These are phyloP conservation scores for Brienomyrus longianalis DNA, from an alignment of 2,113 vertebrate species.

Conservation along the genomic window DNA sequence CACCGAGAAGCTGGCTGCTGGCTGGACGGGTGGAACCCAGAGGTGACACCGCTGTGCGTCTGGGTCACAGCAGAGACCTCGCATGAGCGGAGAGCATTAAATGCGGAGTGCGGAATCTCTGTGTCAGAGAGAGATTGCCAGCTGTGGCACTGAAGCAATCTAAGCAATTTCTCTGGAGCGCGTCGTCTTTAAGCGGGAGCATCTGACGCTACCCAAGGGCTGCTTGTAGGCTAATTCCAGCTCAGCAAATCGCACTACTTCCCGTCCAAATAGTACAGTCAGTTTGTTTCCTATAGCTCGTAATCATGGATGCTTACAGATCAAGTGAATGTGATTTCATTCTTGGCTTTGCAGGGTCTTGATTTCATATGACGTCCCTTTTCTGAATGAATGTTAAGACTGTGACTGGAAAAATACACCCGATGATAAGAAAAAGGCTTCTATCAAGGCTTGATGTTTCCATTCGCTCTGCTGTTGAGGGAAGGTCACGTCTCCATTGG, in stretches of 20 bases:
- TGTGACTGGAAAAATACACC: neutral
- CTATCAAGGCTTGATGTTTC: neutral
- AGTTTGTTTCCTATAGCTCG: conserved; percentile 14
- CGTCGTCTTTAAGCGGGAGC: conserved; percentile 16
- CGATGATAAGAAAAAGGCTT: neutral
- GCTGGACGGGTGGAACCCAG: neutral
- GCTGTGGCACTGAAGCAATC: neutral
- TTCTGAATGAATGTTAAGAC: neutral
- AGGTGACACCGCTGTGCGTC: neutral
- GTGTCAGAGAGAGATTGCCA: neutral
- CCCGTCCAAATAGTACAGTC: conserved; percentile 17
- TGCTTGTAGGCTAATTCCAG: conserved; percentile 26
- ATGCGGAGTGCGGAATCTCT: neutral
- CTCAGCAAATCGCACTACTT: conserved; percentile 25
- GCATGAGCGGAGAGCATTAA: neutral
- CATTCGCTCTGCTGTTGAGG: neutral
- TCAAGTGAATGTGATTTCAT: neutral
- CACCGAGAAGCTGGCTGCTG: neutral
- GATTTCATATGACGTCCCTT: neutral
- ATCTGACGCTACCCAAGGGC: conserved; percentile 24
- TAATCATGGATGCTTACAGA: neutral
- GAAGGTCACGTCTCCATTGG: neutral
- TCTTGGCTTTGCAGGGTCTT: neutral
- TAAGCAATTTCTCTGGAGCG: neutral
- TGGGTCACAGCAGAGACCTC: neutral